Evolutionary conservation across 2,113 vertebrate species (phyloP).

Genomic region (Gopherus evgoodei): DNA sequence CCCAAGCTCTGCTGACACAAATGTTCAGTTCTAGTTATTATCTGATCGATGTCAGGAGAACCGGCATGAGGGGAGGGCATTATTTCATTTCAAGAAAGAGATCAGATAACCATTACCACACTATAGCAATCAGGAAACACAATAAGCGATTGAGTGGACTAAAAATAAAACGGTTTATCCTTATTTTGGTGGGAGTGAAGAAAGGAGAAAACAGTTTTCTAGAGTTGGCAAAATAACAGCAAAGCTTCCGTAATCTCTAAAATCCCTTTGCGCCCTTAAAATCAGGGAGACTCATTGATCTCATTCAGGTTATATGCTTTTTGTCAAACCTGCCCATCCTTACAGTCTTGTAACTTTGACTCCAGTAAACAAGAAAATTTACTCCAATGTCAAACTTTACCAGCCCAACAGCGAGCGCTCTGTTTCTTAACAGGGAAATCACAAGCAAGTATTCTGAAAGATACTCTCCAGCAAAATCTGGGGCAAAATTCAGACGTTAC

Average conservation of each 20-base stretch:
- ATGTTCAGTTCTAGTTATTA: neutral
- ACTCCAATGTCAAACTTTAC: neutral
- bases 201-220: neutral
- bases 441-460: neutral
- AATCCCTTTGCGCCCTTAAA: neutral
- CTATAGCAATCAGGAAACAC: neutral
- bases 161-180: neutral
- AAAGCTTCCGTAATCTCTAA: neutral
- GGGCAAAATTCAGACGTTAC: neutral
- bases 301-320: neutral
- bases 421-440: neutral
- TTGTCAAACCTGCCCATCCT: neutral
- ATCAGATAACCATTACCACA: neutral
- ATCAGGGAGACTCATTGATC: neutral
- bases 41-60: neutral
- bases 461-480: neutral
- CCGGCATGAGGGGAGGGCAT: neutral
- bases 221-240: neutral
- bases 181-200: neutral
- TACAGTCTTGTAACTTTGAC: neutral
- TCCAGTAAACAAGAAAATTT: too few species aligned
- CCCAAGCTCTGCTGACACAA: slow-evolving; percentile 1
- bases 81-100: neutral
- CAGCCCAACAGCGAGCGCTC: neutral
- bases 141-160: neutral